Evolutionary conservation across 1,140 invertebrate species (phyloP).

Genomic region (Chionoecetes opilio): DNA sequence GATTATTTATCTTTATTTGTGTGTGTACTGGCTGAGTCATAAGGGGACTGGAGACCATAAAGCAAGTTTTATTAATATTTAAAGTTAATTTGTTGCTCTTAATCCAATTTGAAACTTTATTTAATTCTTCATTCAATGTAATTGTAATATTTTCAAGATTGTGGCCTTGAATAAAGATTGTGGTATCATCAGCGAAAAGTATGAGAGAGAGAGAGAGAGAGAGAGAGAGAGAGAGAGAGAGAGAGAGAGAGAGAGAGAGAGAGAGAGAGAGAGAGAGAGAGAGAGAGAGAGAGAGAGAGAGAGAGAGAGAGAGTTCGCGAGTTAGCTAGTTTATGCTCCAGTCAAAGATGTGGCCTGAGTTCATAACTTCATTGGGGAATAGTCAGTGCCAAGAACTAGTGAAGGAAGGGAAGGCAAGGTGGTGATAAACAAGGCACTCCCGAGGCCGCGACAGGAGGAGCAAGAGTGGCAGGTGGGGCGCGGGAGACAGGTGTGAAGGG

Average conservation of each 20-base stretch:
- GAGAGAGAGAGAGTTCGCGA: background rate
- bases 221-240: background rate
- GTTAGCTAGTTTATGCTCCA: background rate
- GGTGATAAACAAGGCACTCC: background rate
- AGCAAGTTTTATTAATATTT: too few species aligned
- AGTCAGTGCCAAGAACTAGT: background rate
- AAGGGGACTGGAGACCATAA: too few species aligned
- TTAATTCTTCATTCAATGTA: too few species aligned
- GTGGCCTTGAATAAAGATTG: too few species aligned
- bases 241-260: slow-evolving; percentile 12
- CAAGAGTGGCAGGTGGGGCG: background rate
- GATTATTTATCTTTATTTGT: too few species aligned
- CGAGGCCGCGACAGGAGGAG: background rate
- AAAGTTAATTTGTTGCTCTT: too few species aligned
- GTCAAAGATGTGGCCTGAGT: background rate
- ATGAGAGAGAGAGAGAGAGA: background rate
- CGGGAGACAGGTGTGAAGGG: too few species aligned
- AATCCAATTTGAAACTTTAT: too few species aligned
- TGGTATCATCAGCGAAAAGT: background rate
- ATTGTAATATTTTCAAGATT: too few species aligned
- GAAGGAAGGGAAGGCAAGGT: background rate
- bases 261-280: background rate
- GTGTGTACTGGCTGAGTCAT: too few species aligned
- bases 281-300: background rate
- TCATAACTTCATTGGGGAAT: background rate